Evolutionary conservation across 2,888 invertebrate genomes (phyloP).

Genomic region (Heterodera filipjevi): DNA sequence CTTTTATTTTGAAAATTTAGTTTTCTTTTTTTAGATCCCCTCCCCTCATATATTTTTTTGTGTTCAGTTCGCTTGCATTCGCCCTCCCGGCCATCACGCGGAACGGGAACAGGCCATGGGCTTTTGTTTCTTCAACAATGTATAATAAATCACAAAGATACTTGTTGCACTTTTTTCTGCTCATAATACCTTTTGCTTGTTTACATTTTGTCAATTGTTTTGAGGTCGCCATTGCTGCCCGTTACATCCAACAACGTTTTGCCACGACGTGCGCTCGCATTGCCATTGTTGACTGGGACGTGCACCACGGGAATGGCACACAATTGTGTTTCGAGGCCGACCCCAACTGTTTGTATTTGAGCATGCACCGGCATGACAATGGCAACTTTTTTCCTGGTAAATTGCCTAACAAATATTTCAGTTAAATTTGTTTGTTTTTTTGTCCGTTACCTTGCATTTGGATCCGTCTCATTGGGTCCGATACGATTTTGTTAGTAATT

Average conservation of each 20-base stretch:
- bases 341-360: constrained; percentile 81
- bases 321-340: constrained; percentile 97
- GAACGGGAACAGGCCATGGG: constrained; percentile 84
- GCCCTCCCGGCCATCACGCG: constrained; percentile 89
- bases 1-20: too few relatives aligned
- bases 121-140: constrained; percentile 95
- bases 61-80: constrained; percentile 86
- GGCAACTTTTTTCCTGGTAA: constrained; percentile 74
- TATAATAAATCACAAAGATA: not conserved
- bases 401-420: not conserved
- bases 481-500: too few relatives aligned
- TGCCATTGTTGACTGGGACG: constrained; percentile 91
- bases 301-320: constrained; percentile 74
- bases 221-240: constrained; percentile 88
- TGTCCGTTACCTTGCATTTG: too few relatives aligned
- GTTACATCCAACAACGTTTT: constrained; percentile 76
- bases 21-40: too few relatives aligned
- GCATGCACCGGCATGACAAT: constrained; percentile 96
- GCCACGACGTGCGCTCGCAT: constrained; percentile 71
- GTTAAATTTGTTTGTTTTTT: not conserved
- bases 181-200: not conserved
- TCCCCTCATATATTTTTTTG: too few relatives aligned
- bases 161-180: not conserved
- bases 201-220: not conserved
- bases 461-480: too few relatives aligned